Base-by-base conservation (phyloP, 2,113 vertebrate species). In the Athene cunicularia region DNA sequence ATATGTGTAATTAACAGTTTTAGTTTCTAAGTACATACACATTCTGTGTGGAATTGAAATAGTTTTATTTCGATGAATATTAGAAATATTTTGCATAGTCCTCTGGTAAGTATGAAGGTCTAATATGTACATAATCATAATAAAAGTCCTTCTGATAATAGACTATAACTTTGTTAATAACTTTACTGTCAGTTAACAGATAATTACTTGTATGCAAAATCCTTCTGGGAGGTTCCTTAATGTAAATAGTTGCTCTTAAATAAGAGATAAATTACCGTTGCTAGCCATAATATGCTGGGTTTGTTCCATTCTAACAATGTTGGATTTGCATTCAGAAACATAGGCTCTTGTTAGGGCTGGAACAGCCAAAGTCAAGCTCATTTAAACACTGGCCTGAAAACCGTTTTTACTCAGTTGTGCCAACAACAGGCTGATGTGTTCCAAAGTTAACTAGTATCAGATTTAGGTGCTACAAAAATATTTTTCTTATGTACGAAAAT, bases 141-240 rank as follows among this genome's bases (percentile, higher is more conserved):
- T 80, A 53, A 74, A 80, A 91, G 41, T 33, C 8, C 3, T 35
- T 84, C 52, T 20, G 17, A 41, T 77, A 35, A 79, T 37, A 63
- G 75, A 14, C 58, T 76, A 0, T 72, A 76, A 70, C 52, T 81
- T 90, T 21, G 14, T 55, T 68, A 68, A 71, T 92, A 81, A 56
- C 50, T 43, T 72, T 27, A 60, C 45, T 64, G 47, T 52, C 70
- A 70, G 63, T 49, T 70, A 53, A 73, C 8, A 80, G 76, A 55
- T 70, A 81, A 39, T 70, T 81, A 62, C 71, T 77, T 35, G 6
- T 28, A 60, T 82, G 26, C 41, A 76, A n/a, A 85, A 52, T 80
- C 47, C 80, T 95, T 94, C 93, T 76, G 95, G 89, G 89, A 93
- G 52, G 47, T 85, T 88, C 37, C 81, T 63, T 79, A 93, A 71